Base-by-base conservation (phyloP, 2,888 invertebrate species). In the Drosophila villosipedis region DNA sequence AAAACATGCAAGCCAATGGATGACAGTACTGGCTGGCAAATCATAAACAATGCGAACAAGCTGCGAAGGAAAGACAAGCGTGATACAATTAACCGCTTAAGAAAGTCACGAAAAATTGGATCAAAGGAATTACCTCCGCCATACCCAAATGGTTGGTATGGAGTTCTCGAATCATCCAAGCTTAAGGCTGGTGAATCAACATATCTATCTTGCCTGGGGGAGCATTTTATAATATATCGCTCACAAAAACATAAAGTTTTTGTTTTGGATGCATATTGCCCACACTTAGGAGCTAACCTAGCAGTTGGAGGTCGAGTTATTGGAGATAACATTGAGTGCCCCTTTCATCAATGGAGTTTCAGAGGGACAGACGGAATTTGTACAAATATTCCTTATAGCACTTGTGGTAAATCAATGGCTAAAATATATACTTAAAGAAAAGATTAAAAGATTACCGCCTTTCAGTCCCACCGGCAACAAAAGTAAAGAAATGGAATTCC, bases 141-240 rank as follows among this genome's bases (percentile, higher is more conserved):
- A 0, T 98, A 95, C 91, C 98, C 98, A 0, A 98, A 98, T 90
- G 98, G 98, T 0, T 98, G 98, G 98, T 98, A 96, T 84, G 96
- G 95, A 0, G 91, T 98, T 2, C 93, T 95, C 0, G 97, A 98
- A 91, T 96, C 96, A 4, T 93, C 94, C 9, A 94, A 95, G 0
- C 89, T 98, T 25, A 94, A 92, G 47, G 83, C 91, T 0, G 94
- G 95, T 0, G 94, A 95, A 57, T 95, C 96, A 0, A 93, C 94
- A 9, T 94, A 95, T 68, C 94, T 96, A 0, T 94, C 96, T 59
- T 96, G 95, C 35, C 92, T 97, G 33, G 97, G 97, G 3, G 94
- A 96, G 85, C 95, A 96, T 78, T 94, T 97, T 37, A 96, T 96
- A 43, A 95, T 97, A 0, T 97, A 95, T 88, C 94, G 97, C 33